A percentile compares a stretch with the other conserved stretches of the same genome.
Conservation (phyloP, 2,888 invertebrate species). For the Phrixothrix hirtus region DNA sequence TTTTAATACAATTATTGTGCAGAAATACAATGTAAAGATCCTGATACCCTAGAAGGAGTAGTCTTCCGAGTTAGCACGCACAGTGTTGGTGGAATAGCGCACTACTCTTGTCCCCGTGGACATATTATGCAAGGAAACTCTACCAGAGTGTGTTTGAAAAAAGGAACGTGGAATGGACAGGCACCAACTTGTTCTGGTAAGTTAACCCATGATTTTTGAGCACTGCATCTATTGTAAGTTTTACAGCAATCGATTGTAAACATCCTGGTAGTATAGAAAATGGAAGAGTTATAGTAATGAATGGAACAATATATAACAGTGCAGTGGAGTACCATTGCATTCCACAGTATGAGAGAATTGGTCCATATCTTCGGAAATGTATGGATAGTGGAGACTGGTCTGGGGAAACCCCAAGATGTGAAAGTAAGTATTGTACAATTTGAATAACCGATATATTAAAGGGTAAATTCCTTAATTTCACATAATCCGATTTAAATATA, state of each 20-base stretch:
- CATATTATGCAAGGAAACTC: conserved; percentile 78
- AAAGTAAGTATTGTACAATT: conserved; percentile 57
- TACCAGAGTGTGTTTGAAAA: conserved; percentile 73
- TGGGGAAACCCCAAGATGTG: conserved; percentile 83
- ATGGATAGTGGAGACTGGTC: conserved; percentile 85
- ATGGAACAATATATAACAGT: conserved; percentile 83
- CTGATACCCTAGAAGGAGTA: conserved; percentile 64
- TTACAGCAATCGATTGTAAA: conserved; percentile 80
- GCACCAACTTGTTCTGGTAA: conserved; percentile 81
- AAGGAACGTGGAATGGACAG: conserved; percentile 81
- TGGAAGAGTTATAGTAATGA: conserved; percentile 83
- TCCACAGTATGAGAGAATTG: conserved; percentile 80
- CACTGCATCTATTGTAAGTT: conserved; percentile 10
- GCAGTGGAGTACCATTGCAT: conserved; percentile 89
- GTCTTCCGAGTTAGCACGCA: conserved; percentile 65
- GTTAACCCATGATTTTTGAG: conserved; percentile 45
- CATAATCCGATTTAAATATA: background rate
- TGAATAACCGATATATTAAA: background rate
- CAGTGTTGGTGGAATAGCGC: conserved; percentile 78
- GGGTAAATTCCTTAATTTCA: background rate
- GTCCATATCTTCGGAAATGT: conserved; percentile 82
- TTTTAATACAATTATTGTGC: conserved; percentile 22
- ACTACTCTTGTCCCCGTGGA: conserved; percentile 83
- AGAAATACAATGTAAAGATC: conserved; percentile 81
- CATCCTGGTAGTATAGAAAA: conserved; percentile 79